Evolutionary conservation across 2,797 vertebrate genomes (phyloP).

Genomic region (Trichosurus vulpecula): DNA sequence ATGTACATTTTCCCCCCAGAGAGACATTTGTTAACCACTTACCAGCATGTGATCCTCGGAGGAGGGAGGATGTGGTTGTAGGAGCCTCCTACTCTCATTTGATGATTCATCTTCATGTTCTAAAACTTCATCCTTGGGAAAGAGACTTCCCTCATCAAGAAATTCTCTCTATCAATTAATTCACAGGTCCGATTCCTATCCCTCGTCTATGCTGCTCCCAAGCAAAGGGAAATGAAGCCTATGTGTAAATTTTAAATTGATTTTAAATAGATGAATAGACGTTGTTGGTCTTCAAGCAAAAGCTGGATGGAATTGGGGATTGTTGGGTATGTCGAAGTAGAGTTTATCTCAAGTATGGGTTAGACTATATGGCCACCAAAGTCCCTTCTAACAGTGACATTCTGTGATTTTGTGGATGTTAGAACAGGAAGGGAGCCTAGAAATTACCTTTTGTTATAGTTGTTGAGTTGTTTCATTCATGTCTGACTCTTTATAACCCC

Average conservation of each 20-base stretch:
- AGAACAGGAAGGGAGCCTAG: neutral
- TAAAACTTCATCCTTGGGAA: neutral
- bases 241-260: neutral
- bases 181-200: neutral
- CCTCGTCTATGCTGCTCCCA: neutral
- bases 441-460: neutral
- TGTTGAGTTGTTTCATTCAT: neutral
- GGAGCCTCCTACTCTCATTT: neutral
- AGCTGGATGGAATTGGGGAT: neutral
- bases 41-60: too few species aligned
- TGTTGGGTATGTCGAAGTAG: neutral
- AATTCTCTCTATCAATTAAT: neutral
- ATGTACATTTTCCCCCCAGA: fast-evolving
- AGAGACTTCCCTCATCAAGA: neutral
- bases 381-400: neutral
- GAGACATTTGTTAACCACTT: neutral
- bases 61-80: neutral
- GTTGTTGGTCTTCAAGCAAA: neutral
- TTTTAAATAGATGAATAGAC: constrained; percentile 8
- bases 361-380: neutral
- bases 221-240: neutral
- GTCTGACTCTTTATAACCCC: neutral
- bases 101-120: neutral
- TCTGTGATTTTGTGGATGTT: neutral
- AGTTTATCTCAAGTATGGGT: neutral